Percentiles rank a stretch among this genome's conserved stretches.
phyloP scores from a whole-genome alignment of 35 echinoderm and acorn worm genomes.

The Ophiothrix spiculata region DNA sequence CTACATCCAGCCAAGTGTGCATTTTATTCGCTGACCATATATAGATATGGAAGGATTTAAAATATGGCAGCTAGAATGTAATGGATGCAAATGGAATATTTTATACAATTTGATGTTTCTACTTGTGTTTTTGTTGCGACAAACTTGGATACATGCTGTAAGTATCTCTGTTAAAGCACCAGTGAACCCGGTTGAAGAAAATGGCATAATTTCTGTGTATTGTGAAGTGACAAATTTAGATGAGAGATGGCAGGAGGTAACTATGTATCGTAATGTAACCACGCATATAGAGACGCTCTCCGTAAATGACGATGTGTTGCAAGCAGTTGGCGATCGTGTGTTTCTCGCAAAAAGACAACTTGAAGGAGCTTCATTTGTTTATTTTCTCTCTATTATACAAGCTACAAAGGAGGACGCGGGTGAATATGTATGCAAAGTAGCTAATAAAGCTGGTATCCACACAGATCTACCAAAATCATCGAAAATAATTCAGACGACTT shows the following conservation, averaged over 20 bases:
- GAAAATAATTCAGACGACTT: neutral
- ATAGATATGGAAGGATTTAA: too few relatives aligned
- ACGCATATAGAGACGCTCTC: neutral
- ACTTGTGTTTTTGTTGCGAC: neutral
- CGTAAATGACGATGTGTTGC: neutral
- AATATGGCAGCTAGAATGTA: too few relatives aligned
- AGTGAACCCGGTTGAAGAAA: neutral
- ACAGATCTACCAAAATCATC: neutral
- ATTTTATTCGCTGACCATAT: too few relatives aligned
- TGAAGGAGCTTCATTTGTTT: neutral
- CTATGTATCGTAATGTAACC: neutral
- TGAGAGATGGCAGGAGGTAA: neutral
- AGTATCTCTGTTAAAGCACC: neutral
- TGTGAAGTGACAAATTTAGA: neutral
- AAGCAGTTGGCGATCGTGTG: neutral
- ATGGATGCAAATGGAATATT: too few relatives aligned
- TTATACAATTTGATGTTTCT: too few relatives aligned
- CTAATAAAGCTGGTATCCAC: neutral
- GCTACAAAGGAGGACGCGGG: neutral
- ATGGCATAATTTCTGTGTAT: neutral
- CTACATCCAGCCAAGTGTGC: too few relatives aligned
- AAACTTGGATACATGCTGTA: neutral
- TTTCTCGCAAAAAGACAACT: neutral
- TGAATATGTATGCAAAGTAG: neutral
- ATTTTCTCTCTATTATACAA: neutral